Percentiles rank a stretch among this genome's conserved stretches.
Evolutionary conservation across 2,113 vertebrate genomes (phyloP).

Genomic region (Anarhynchus alexandrinus): DNA sequence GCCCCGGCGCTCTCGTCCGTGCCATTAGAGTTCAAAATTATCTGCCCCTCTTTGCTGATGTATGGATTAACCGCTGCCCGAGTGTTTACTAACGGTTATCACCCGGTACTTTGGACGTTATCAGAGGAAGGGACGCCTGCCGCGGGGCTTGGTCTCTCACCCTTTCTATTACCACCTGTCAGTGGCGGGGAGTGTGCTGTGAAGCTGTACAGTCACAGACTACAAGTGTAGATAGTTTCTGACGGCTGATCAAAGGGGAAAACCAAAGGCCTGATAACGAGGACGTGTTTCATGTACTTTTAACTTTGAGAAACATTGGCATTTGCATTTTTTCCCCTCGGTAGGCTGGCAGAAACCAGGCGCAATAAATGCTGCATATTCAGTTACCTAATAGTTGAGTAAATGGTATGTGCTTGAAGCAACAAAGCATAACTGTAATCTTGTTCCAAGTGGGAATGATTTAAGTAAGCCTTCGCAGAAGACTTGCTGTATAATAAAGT

Average conservation of each 20-base stretch:
- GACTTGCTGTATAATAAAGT: slow-evolving; percentile 68
- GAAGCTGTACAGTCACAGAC: slow-evolving; percentile 78
- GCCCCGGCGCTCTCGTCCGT: slow-evolving; percentile 54
- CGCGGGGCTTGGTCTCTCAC: slow-evolving; percentile 81
- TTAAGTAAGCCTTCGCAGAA: slow-evolving; percentile 67
- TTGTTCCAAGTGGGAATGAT: slow-evolving; percentile 70
- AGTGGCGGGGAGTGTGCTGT: slow-evolving; percentile 83
- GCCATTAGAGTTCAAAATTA: slow-evolving; percentile 71
- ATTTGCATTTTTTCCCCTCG: slow-evolving; percentile 72
- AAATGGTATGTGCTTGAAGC: slow-evolving; percentile 75
- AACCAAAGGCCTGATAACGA: slow-evolving; percentile 86
- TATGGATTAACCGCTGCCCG: slow-evolving; percentile 70
- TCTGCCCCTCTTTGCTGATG: slow-evolving; percentile 84
- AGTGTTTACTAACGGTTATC: slow-evolving; percentile 87
- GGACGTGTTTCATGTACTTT: slow-evolving; percentile 80
- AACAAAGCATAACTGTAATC: slow-evolving; percentile 73
- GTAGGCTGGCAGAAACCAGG: slow-evolving; percentile 74
- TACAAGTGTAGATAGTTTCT: slow-evolving; percentile 84
- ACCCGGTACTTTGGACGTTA: slow-evolving; percentile 71
- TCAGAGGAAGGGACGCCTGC: slow-evolving; percentile 83
- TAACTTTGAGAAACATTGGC: slow-evolving; percentile 76
- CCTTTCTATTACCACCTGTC: slow-evolving; percentile 90
- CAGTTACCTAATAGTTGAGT: slow-evolving; percentile 73
- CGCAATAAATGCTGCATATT: slow-evolving; percentile 67
- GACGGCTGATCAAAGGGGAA: slow-evolving; percentile 92